These are phyloP conservation scores for Diabrotica undecimpunctata DNA, from an alignment of 1,140 invertebrate species.

Conservation along the genomic window DNA sequence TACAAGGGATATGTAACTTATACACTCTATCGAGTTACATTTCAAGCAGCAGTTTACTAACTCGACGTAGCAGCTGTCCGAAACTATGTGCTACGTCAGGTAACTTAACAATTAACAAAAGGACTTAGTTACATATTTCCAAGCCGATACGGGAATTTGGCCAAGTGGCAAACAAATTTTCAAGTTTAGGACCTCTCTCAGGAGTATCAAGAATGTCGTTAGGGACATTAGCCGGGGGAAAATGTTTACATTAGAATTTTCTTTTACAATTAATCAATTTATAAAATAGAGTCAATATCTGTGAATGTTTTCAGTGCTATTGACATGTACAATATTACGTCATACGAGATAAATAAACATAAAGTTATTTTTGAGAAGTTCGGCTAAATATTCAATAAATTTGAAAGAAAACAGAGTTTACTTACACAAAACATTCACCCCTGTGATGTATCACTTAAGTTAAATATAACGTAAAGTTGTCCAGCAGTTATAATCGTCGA, in stretches of 20 bases:
- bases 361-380: no score
- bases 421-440: no score
- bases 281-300: slow-evolving; percentile 1
- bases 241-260: background rate
- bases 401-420: no score
- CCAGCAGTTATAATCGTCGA: no score
- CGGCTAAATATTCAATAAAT: no score
- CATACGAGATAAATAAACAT: no score
- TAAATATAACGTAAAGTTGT: no score
- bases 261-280: background rate
- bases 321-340: no score
- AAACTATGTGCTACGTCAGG: slow-evolving; percentile 3
- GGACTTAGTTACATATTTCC: background rate
- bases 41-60: slow-evolving; percentile 1
- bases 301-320: slow-evolving; percentile 7
- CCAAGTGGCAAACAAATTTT: slow-evolving; percentile 1
- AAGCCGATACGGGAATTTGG: background rate
- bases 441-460: no score
- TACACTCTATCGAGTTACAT: slow-evolving; percentile 6
- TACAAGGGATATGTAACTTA: no score
- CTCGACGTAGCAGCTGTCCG: slow-evolving; percentile 4
- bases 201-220: background rate
- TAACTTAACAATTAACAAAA: slow-evolving; percentile 1
- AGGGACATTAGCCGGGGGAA: background rate
- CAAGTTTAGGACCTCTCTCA: background rate